phyloP scores from a whole-genome alignment of 2,797 vertebrate species.

The Ceryle rudis region DNA sequence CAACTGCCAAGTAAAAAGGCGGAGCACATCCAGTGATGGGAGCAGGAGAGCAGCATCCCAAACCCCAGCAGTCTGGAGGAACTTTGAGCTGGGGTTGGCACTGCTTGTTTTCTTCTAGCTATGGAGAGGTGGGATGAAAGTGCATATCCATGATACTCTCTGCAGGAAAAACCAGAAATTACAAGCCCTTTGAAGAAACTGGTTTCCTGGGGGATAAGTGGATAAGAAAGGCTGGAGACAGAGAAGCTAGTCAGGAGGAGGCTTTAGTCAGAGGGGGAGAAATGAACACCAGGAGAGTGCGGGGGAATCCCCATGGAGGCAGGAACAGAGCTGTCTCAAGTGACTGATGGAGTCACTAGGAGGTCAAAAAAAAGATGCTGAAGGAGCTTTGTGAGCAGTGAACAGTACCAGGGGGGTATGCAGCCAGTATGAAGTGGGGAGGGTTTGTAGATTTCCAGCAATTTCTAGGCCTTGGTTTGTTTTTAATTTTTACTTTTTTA shows the following conservation, averaged over 20 bases:
- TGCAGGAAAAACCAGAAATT: neutral
- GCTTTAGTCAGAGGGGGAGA: neutral
- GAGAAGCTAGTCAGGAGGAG: neutral
- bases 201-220: neutral
- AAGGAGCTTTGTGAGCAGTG: neutral
- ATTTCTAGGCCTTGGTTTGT: neutral
- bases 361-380: neutral
- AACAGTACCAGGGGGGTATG: fast-evolving
- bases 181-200: neutral
- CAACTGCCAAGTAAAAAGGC: neutral
- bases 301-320: neutral
- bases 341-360: neutral
- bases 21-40: neutral
- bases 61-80: neutral
- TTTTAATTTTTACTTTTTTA: too few species aligned
- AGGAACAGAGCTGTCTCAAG: neutral
- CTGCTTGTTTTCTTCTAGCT: neutral
- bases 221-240: neutral
- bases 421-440: fast-evolving
- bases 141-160: neutral
- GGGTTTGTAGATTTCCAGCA: neutral
- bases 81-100: neutral
- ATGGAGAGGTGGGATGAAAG: neutral
- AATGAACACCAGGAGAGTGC: neutral
- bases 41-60: neutral